Percentiles rank a stretch among this genome's conserved stretches.
Evolutionary conservation across 2,888 invertebrate genomes (phyloP).

Genomic region (Anaspis maculata): DNA sequence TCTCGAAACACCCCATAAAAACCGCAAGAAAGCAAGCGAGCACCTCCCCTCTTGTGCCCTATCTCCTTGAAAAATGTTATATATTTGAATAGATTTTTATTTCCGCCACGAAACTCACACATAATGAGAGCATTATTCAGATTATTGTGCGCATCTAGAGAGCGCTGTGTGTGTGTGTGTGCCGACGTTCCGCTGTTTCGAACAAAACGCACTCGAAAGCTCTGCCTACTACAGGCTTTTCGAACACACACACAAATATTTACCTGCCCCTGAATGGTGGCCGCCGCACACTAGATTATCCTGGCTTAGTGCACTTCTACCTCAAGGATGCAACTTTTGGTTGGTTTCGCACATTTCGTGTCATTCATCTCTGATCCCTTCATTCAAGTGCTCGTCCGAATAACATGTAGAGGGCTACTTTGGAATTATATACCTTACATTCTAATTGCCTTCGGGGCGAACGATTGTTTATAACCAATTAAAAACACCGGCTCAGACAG

Average conservation of each 20-base stretch:
- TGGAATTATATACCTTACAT: too few species aligned
- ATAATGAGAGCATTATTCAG: constrained; percentile 38
- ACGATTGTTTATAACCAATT: too few species aligned
- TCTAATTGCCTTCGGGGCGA: too few species aligned
- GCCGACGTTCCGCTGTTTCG: constrained; percentile 13
- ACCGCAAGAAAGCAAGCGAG: too few species aligned
- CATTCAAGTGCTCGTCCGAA: too few species aligned
- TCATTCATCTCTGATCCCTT: too few species aligned
- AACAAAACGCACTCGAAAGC: constrained; percentile 15
- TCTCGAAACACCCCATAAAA: too few species aligned
- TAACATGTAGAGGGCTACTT: too few species aligned
- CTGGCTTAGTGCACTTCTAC: constrained; percentile 14
- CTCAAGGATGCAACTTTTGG: constrained; percentile 1
- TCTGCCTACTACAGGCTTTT: constrained; percentile 5
- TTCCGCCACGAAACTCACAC: constrained; percentile 38
- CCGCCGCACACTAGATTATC: constrained; percentile 13
- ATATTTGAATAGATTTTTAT: constrained; percentile 36
- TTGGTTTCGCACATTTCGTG: neutral
- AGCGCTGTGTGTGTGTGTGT: constrained; percentile 18
- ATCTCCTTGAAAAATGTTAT: constrained; percentile 19
- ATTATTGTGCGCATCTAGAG: constrained; percentile 25
- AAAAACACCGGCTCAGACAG: too few species aligned
- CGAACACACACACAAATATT: constrained; percentile 11
- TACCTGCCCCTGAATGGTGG: constrained; percentile 15
- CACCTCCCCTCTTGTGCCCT: too few species aligned